phyloP scores from a whole-genome alignment of 2,888 invertebrate genomes.

The Listrodromus nycthemerus region DNA sequence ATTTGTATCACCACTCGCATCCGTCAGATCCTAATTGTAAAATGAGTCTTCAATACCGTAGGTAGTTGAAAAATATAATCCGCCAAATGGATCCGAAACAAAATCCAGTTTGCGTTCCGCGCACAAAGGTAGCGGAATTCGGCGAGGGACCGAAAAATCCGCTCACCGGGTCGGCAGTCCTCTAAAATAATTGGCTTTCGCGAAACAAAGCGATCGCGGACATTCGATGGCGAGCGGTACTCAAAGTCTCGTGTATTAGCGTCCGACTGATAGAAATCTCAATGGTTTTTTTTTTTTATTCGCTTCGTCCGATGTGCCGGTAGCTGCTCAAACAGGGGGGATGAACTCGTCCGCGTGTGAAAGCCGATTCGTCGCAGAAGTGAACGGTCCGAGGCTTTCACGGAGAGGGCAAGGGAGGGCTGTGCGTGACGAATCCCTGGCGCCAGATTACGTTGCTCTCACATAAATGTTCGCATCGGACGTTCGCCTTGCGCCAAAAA shows the following conservation, averaged over 20 bases:
- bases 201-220: constrained; percentile 64
- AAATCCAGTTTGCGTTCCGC: constrained; percentile 19
- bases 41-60: neutral
- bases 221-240: constrained; percentile 35
- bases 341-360: constrained; percentile 61
- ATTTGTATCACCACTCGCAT: neutral
- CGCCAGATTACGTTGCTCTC: constrained; percentile 72
- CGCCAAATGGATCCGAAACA: constrained; percentile 6
- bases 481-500: constrained; percentile 29
- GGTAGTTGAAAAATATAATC: neutral
- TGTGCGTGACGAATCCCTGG: constrained; percentile 55
- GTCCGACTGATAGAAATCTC: constrained; percentile 44
- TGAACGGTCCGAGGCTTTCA: neutral
- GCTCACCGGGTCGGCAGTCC: constrained; percentile 25
- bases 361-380: constrained; percentile 64
- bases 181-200: constrained; percentile 64
- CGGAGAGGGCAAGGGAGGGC: constrained; percentile 35
- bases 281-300: constrained; percentile 52
- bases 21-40: neutral
- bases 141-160: constrained; percentile 23
- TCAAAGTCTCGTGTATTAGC: constrained; percentile 55
- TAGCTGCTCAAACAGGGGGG: constrained; percentile 45
- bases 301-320: neutral
- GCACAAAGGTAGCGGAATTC: constrained; percentile 17
- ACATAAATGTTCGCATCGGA: constrained; percentile 76